These are phyloP conservation scores for Sandelia bainsii DNA, from an alignment of 2,797 vertebrate species.

Conservation along the genomic window DNA sequence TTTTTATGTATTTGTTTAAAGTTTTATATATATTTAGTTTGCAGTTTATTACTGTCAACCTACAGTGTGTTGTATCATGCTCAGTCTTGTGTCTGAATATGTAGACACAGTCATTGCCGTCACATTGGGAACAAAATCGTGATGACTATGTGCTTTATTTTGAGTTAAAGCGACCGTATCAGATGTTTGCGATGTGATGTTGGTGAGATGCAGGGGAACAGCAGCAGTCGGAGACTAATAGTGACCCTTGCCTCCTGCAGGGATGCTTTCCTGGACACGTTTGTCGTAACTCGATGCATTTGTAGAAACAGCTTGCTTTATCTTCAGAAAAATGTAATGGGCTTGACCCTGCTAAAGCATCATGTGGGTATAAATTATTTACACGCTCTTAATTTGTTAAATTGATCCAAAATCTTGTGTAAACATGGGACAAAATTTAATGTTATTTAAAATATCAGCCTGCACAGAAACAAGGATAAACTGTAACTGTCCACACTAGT, in stretches of 20 bases:
- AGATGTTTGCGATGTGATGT: constrained; percentile 3
- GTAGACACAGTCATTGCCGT: not conserved
- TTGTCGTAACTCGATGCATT: constrained; percentile 17
- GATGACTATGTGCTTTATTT: constrained; percentile 6
- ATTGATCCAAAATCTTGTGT: not conserved
- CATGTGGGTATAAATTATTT: not conserved
- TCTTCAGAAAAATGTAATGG: not conserved
- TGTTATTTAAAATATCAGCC: not conserved
- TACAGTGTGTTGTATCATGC: not conserved
- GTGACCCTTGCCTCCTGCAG: constrained; percentile 36
- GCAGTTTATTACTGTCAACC: not conserved
- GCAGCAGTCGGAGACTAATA: constrained; percentile 25
- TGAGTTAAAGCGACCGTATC: not conserved
- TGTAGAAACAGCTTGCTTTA: constrained; percentile 8
- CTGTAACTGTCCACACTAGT: not conserved
- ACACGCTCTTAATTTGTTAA: not conserved
- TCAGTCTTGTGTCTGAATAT: constrained; percentile 1
- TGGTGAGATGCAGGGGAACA: constrained; percentile 8
- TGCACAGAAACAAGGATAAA: constrained; percentile 1
- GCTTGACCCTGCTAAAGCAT: not conserved
- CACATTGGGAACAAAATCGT: not conserved
- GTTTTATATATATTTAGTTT: constrained; percentile 20
- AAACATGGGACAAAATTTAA: not conserved
- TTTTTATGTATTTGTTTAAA: constrained; percentile 23
- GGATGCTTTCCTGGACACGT: constrained; percentile 11